phyloP scores from a whole-genome alignment of 2,888 invertebrate genomes.

The Anthoptus insignis region DNA sequence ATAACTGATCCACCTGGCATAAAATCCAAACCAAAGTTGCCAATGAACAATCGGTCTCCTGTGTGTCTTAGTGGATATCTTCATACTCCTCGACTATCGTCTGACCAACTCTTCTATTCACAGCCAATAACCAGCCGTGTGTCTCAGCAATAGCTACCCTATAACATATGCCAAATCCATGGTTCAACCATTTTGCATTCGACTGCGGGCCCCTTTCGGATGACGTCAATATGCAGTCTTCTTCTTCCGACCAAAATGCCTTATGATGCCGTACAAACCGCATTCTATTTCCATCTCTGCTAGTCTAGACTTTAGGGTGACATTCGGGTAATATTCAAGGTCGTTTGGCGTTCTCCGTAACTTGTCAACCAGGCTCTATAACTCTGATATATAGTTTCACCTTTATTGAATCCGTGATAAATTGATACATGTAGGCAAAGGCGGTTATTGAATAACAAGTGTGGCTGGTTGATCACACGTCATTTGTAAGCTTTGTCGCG shows the following conservation, averaged over 20 bases:
- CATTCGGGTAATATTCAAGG: background rate
- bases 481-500: slow-evolving; percentile 61
- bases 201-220: slow-evolving; percentile 80
- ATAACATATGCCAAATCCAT: slow-evolving; percentile 87
- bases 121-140: slow-evolving; percentile 54
- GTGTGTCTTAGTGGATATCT: too few species aligned
- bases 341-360: background rate
- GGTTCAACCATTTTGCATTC: slow-evolving; percentile 85
- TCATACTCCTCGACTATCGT: background rate
- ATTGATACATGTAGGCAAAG: slow-evolving; percentile 79
- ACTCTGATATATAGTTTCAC: slow-evolving; percentile 83
- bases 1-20: too few species aligned
- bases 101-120: background rate
- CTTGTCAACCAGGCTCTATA: slow-evolving; percentile 52
- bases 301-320: background rate
- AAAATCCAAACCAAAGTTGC: too few species aligned
- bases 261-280: background rate
- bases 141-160: slow-evolving; percentile 75
- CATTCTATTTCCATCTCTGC: background rate
- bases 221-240: slow-evolving; percentile 84
- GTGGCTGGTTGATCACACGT: slow-evolving; percentile 69
- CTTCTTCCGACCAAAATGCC: slow-evolving; percentile 50
- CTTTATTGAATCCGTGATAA: slow-evolving; percentile 86
- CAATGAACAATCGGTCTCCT: too few species aligned
- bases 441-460: slow-evolving; percentile 85